Percentiles rank a stretch among this genome's conserved stretches.
These are phyloP conservation scores for Drosophila rellima DNA, from an alignment of 2,888 invertebrate genomes.

Conservation along the genomic window DNA sequence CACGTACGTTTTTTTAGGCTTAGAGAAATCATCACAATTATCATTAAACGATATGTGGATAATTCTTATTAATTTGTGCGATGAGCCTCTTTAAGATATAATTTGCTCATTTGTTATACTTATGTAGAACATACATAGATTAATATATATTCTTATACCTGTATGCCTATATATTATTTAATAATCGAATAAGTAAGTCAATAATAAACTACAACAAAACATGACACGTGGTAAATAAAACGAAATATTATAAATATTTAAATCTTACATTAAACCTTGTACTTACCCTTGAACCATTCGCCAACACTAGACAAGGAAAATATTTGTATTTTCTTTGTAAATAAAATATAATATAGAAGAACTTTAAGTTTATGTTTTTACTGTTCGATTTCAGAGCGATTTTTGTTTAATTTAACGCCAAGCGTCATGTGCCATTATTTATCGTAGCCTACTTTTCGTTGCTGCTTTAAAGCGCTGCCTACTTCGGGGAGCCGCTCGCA, in stretches of 20 bases:
- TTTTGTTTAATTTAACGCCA: slow-evolving; percentile 27
- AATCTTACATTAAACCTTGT: not conserved
- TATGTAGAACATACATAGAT: slow-evolving; percentile 13
- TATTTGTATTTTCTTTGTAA: not conserved
- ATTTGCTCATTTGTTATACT: slow-evolving; percentile 48
- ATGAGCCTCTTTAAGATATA: slow-evolving; percentile 53
- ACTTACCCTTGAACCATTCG: not conserved
- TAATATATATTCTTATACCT: slow-evolving; percentile 34
- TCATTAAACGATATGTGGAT: slow-evolving; percentile 51
- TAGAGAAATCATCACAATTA: slow-evolving; percentile 36
- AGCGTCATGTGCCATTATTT: slow-evolving; percentile 53
- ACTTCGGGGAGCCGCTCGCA: slow-evolving; percentile 29
- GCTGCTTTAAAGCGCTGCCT: slow-evolving; percentile 36
- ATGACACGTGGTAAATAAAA: slow-evolving; percentile 64
- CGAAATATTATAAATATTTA: slow-evolving; percentile 54
- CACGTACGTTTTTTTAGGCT: slow-evolving; percentile 23
- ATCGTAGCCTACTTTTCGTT: slow-evolving; percentile 26
- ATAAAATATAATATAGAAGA: not conserved
- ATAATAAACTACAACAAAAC: slow-evolving; percentile 37
- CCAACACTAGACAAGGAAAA: not conserved
- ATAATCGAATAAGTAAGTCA: slow-evolving; percentile 47
- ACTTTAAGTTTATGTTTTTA: not conserved
- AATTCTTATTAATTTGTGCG: slow-evolving; percentile 41
- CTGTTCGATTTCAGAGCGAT: not conserved
- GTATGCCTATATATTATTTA: slow-evolving; percentile 56